These are phyloP conservation scores for Pimephales promelas DNA, from an alignment of 2,113 vertebrate genomes.

Conservation along the genomic window DNA sequence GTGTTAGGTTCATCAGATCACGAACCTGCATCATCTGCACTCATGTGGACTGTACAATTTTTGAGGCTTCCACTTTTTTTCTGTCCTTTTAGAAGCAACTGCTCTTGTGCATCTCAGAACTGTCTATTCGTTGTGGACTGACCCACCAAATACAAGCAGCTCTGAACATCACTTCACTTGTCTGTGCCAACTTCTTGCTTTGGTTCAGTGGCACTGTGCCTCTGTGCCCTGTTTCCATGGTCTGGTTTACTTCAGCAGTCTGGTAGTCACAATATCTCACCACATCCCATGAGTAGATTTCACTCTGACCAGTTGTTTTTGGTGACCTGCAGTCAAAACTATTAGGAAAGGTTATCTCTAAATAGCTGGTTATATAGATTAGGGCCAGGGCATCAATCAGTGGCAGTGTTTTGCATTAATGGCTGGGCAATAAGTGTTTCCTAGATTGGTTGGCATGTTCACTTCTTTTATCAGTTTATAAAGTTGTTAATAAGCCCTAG, in stretches of 20 bases:
- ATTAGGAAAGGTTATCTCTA: neutral
- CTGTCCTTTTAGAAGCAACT: neutral
- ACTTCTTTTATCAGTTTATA: neutral
- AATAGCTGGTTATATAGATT: conserved; percentile 20
- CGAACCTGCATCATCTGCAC: neutral
- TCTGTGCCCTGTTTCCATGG: conserved; percentile 31
- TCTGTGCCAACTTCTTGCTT: conserved; percentile 21
- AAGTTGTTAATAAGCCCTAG: neutral
- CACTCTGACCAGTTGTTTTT: neutral
- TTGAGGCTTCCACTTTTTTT: neutral
- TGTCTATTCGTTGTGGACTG: neutral
- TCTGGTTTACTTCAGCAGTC: conserved; percentile 31
- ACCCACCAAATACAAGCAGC: neutral
- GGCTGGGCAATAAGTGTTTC: neutral
- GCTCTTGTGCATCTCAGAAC: neutral
- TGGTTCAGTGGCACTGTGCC: conserved; percentile 1
- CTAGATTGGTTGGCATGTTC: conserved; percentile 16
- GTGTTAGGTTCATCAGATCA: neutral
- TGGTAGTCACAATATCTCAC: neutral
- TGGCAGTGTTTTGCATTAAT: neutral
- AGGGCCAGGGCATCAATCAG: neutral
- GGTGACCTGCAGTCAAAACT: conserved; percentile 1
- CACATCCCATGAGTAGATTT: neutral
- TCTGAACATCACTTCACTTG: neutral
- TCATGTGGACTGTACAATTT: neutral